A percentile compares a stretch with the other conserved stretches of the same genome.
Conservation (phyloP, 1,140 invertebrate genomes). For the Ephestia elutella region DNA sequence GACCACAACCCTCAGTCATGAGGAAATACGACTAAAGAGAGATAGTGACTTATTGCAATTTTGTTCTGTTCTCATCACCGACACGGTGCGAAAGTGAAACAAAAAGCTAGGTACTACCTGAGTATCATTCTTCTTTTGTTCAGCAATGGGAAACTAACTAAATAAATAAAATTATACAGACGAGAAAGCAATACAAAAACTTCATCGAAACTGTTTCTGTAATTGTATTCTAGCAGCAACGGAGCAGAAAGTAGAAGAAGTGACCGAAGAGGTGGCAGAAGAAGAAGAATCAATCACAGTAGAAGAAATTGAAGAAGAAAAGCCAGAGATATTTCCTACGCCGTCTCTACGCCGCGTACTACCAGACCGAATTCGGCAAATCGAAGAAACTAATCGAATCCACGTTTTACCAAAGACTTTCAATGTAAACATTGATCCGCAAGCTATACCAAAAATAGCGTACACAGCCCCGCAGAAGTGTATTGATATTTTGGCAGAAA, state of each 20-base stretch:
- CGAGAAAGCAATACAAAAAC: too few relatives aligned
- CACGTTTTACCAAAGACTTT: constrained; percentile 53
- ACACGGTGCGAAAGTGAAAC: too few relatives aligned
- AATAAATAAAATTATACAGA: too few relatives aligned
- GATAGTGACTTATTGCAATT: too few relatives aligned
- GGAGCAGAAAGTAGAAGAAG: constrained; percentile 13
- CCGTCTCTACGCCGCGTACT: constrained; percentile 45
- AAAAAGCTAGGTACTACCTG: too few relatives aligned
- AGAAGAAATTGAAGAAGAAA: constrained; percentile 30
- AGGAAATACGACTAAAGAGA: too few relatives aligned
- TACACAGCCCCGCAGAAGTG: constrained; percentile 44
- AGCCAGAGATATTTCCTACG: constrained; percentile 42
- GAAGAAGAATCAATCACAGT: constrained; percentile 14
- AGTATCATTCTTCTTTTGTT: too few relatives aligned
- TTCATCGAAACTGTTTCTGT: neutral
- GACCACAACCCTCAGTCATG: too few relatives aligned
- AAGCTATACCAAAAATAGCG: constrained; percentile 45
- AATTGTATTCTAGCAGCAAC: constrained; percentile 9
- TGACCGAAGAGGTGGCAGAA: neutral
- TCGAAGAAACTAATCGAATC: constrained; percentile 43
- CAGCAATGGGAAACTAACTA: too few relatives aligned
- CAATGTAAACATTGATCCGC: constrained; percentile 45
- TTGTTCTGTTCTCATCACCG: too few relatives aligned
- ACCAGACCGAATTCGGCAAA: constrained; percentile 40
- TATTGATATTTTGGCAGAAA: constrained; percentile 46